Base-by-base conservation (phyloP, 2,113 vertebrate genomes). In the Donacobius atricapilla region DNA sequence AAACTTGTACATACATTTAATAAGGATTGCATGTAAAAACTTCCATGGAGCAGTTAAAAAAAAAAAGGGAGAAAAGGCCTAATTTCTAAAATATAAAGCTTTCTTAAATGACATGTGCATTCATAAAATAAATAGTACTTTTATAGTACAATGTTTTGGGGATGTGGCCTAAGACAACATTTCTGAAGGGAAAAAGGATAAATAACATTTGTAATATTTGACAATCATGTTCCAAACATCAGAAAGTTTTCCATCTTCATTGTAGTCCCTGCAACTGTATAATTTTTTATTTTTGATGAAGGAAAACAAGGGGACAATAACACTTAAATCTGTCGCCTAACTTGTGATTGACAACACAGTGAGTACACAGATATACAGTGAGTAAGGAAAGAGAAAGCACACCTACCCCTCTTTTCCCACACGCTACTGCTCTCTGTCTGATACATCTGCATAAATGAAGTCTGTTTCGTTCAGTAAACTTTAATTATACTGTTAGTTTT, bases 41-140 rank as follows among this genome's bases (percentile, higher is more conserved):
- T 12, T 39, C 21, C 15, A 33, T 21, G 47, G 18, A 81, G 54
- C 2, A 40, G 3, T 47, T 65, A 6, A 7, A 48, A 15, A 28
- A 33, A 40, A 61, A 2, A 2, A 1, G 9, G 13, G 7, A 20
- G n/a, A 81, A 66, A 39, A 19, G 5, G 6, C 24, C 45, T 64
- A 37, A 54, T 39, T 80, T 85, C 20, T 60, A 30, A 88, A 90
- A 85, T 78, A 27, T 65, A 44, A 42, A 37, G 24, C 27, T 87
- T 87, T 35, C 25, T 65, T 40, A 56, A 68, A 35, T 2, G 0
- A 15, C 7, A 9, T 50, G 5, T 11, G 79, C 0, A 0, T 13
- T 79, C 27, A 27, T 37, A 17, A 48, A 80, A 66, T 72, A 61
- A 42, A 12, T 7, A 28, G 7, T 16, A 16, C 15, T 58, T 51